Conservation (phyloP, 1,140 invertebrate species). For the Aradophagus sp. region DNA sequence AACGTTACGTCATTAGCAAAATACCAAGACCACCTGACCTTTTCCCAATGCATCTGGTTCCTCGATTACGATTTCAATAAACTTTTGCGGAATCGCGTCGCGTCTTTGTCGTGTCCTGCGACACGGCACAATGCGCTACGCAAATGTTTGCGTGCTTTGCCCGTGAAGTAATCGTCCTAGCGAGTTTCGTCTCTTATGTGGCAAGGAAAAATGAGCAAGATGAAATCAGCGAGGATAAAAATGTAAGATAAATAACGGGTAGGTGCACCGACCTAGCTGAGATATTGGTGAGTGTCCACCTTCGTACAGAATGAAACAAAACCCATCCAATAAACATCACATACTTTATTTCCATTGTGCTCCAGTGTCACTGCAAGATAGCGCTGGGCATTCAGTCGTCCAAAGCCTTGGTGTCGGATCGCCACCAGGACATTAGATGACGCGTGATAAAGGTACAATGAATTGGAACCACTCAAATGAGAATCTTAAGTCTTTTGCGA, state of each 20-base stretch:
- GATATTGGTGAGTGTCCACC: conserved; percentile 58
- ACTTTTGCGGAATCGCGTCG: conserved; percentile 14
- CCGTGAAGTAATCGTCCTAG: conserved; percentile 6
- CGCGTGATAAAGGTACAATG: conserved; percentile 71
- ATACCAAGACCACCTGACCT: too few relatives aligned
- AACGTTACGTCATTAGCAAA: too few relatives aligned
- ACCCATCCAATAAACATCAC: conserved; percentile 63
- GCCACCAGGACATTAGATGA: conserved; percentile 73
- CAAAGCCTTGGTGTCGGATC: conserved; percentile 67
- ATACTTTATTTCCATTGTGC: conserved; percentile 71
- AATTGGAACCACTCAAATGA: conserved; percentile 73
- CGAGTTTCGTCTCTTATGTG: too few relatives aligned
- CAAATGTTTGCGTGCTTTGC: conserved; percentile 24
- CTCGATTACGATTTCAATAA: too few relatives aligned
- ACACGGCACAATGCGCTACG: conserved; percentile 31
- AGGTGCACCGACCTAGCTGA: conserved; percentile 55
- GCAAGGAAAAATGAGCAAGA: conserved; percentile 70
- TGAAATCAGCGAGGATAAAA: conserved; percentile 70
- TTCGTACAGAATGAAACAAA: conserved; percentile 70
- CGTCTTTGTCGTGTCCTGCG: conserved; percentile 12
- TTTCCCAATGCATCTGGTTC: too few relatives aligned
- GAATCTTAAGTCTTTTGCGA: conserved; percentile 66
- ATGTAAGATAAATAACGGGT: conserved; percentile 72
- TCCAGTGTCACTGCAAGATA: conserved; percentile 70
- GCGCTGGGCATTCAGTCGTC: conserved; percentile 62